Evolutionary conservation across 2,888 invertebrate genomes (phyloP).

Genomic region (Liopterus haemorrhoidalis): DNA sequence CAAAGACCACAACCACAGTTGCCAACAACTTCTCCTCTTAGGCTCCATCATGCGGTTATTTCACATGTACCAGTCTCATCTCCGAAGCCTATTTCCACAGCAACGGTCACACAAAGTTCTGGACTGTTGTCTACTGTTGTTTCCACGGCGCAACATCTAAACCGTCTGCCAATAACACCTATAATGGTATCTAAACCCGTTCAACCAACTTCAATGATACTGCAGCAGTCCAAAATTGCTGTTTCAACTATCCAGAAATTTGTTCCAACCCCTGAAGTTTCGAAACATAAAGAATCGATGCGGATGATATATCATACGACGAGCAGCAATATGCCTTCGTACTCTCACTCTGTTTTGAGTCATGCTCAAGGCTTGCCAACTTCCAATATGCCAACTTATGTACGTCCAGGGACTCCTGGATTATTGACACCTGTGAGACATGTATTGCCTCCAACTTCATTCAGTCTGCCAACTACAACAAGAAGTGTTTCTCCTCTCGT

Average conservation of each 20-base stretch:
- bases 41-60: slow-evolving; percentile 19
- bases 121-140: slow-evolving; percentile 16
- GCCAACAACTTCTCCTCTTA: slow-evolving; percentile 12
- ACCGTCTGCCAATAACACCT: slow-evolving; percentile 54
- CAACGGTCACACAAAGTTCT: slow-evolving; percentile 9
- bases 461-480: slow-evolving; percentile 14
- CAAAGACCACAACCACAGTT: slow-evolving; percentile 14
- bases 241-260: slow-evolving; percentile 33
- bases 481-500: slow-evolving; percentile 21
- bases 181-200: slow-evolving; percentile 55
- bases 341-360: slow-evolving; percentile 28
- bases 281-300: slow-evolving; percentile 40
- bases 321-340: slow-evolving; percentile 30
- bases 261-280: slow-evolving; percentile 35
- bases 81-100: slow-evolving; percentile 20
- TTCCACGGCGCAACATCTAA: slow-evolving; percentile 47
- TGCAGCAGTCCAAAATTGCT: slow-evolving; percentile 43
- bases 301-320: slow-evolving; percentile 43
- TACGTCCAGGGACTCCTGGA: slow-evolving; percentile 10
- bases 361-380: slow-evolving; percentile 15
- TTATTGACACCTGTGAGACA: slow-evolving; percentile 34
- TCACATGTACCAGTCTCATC: slow-evolving; percentile 12
- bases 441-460: slow-evolving; percentile 30
- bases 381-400: slow-evolving; percentile 3
- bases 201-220: slow-evolving; percentile 46